A percentile compares a stretch with the other conserved stretches of the same genome.
Conservation (phyloP, 2,113 vertebrate species). For the Mormoops blainvillei region DNA sequence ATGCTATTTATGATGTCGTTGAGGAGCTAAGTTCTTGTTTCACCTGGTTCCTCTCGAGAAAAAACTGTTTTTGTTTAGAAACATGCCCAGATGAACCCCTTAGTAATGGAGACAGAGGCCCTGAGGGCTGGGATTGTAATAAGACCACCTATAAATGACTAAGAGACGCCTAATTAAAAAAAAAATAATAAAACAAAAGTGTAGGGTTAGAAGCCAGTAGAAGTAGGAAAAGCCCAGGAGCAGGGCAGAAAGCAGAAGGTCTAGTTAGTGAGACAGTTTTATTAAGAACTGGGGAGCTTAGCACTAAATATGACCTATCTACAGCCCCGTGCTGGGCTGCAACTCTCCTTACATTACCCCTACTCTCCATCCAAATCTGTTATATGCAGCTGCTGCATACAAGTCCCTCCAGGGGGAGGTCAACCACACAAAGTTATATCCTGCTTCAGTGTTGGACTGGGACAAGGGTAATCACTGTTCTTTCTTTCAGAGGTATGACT, state of each 20-base stretch:
- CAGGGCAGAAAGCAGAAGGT: not conserved
- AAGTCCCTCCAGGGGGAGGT: not conserved
- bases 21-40: not conserved
- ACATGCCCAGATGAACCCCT: not conserved
- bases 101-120: not conserved
- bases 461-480: not conserved
- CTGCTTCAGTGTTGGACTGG: not conserved
- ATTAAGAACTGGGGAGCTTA: not conserved
- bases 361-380: not conserved
- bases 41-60: not conserved
- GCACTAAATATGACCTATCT: not conserved
- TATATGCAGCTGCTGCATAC: not conserved
- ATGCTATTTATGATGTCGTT: not conserved
- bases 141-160: not conserved
- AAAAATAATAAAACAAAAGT: not conserved
- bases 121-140: not conserved
- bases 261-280: not conserved
- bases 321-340: accelerated
- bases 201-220: not conserved
- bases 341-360: not conserved
- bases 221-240: not conserved
- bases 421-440: not conserved
- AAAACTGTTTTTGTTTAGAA: not conserved
- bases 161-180: not conserved
- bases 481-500: not conserved